Evolutionary conservation across 2,797 vertebrate species (phyloP).

Genomic region (Myiotriccus ornatus): DNA sequence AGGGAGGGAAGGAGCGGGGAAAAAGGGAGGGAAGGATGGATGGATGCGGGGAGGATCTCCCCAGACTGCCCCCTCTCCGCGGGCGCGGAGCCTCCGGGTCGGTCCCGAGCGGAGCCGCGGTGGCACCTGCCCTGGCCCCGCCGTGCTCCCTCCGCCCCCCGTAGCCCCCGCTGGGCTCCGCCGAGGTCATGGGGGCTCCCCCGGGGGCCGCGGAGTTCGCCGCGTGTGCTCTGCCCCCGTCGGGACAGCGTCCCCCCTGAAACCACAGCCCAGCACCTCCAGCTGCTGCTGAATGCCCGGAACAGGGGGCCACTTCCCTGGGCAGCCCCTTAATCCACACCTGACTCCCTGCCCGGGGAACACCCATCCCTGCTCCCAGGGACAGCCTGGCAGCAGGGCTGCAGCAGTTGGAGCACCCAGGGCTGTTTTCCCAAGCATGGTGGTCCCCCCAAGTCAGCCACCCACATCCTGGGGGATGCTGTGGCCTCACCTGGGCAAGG

Average conservation of each 20-base stretch:
- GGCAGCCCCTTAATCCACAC: not conserved
- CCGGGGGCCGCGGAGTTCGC: not conserved
- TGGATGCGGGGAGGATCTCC: not conserved
- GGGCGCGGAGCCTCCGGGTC: not conserved
- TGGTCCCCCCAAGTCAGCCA: rapidly evolving
- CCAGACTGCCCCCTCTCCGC: not conserved
- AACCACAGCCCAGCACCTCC: not conserved
- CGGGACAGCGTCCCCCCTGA: not conserved
- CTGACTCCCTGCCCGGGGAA: not conserved
- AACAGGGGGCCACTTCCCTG: not conserved
- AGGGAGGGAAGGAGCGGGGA: not conserved
- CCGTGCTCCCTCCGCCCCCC: not conserved
- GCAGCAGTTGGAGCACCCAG: not conserved
- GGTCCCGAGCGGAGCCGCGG: not conserved
- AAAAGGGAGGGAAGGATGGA: not conserved
- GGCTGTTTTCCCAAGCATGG: not conserved
- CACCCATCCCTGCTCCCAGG: not conserved
- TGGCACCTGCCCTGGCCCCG: not conserved
- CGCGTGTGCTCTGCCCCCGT: not conserved
- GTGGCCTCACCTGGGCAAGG: not conserved
- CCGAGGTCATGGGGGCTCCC: not conserved
- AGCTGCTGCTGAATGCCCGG: not conserved
- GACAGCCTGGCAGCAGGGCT: not conserved
- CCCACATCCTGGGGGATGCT: not conserved
- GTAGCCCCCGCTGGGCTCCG: not conserved